A percentile compares a stretch with the other conserved stretches of the same genome.
Conservation (phyloP, 1,140 invertebrate genomes). For the Chrysomallon squamiferum region DNA sequence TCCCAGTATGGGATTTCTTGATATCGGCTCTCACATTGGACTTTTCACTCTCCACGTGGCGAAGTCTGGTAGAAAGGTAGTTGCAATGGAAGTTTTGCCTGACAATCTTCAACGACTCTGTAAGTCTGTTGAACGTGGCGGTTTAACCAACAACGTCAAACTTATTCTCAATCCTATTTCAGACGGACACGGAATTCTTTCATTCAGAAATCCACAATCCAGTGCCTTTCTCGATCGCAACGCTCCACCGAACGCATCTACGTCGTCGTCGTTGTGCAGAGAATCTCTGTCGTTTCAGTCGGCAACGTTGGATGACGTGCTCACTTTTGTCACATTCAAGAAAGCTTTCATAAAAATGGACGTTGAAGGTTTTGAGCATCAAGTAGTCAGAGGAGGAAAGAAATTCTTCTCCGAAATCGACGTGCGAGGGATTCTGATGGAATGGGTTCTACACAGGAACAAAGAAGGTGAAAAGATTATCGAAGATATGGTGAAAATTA, state of each 20-base stretch:
- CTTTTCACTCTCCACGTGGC: constrained; percentile 40
- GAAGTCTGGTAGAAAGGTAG: constrained; percentile 40
- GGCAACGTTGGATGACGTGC: too few relatives aligned
- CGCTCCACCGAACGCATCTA: too few relatives aligned
- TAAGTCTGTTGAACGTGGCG: constrained; percentile 23
- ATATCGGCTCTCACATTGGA: constrained; percentile 53
- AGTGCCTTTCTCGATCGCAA: too few relatives aligned
- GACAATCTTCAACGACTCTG: constrained; percentile 37
- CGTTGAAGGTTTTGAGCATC: constrained; percentile 45
- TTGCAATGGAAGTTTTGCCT: constrained; percentile 42
- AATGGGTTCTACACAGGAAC: constrained; percentile 37
- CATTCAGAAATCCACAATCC: too few relatives aligned
- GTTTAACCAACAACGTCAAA: constrained; percentile 26
- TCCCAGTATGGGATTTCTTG: constrained; percentile 32
- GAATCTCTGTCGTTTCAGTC: too few relatives aligned
- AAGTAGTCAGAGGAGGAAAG: constrained; percentile 27
- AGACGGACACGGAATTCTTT: too few relatives aligned
- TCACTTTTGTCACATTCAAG: constrained; percentile 15
- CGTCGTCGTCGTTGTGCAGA: too few relatives aligned
- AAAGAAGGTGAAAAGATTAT: not conserved
- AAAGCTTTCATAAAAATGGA: constrained; percentile 35
- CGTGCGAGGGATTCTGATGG: constrained; percentile 50
- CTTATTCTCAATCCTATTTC: constrained; percentile 42
- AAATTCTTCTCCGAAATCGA: constrained; percentile 32
- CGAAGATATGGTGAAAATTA: not conserved